Evolutionary conservation across 2,888 invertebrate species (phyloP).

Genomic region (Ectobius pallidus): DNA sequence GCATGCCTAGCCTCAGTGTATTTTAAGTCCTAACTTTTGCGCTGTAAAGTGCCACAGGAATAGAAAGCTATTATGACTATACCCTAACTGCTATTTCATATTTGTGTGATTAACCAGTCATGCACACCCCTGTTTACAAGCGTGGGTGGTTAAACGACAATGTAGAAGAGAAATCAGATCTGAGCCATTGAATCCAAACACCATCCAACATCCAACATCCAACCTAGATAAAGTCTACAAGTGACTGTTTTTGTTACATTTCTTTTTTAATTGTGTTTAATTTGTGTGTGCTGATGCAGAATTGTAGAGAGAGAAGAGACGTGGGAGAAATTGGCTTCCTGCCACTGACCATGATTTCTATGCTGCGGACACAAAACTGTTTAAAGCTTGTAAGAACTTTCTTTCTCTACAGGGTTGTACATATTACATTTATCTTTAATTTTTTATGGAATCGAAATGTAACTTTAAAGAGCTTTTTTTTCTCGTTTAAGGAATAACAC

Average conservation of each 20-base stretch:
- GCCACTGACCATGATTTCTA: neutral
- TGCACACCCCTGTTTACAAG: neutral
- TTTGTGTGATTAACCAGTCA: no score
- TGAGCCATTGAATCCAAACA: neutral
- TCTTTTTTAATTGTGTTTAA: neutral
- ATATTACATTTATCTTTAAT: no score
- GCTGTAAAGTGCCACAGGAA: no score
- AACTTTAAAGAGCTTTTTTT: no score
- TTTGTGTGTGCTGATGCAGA: neutral
- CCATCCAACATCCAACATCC: neutral
- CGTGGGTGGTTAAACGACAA: neutral
- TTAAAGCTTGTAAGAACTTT: neutral
- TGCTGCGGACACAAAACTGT: neutral
- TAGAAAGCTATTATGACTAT: no score
- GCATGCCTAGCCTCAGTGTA: no score
- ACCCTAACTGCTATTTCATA: no score
- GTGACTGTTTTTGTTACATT: neutral
- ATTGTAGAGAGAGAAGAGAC: neutral
- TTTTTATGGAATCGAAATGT: no score
- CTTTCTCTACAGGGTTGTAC: no score
- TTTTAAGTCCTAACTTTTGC: no score
- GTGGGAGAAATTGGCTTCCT: neutral
- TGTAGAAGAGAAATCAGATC: neutral
- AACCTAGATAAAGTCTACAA: neutral
- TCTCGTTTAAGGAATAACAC: no score